Evolutionary conservation across 2,113 vertebrate genomes (phyloP), one percentile per base, ranked within the genome.

Genomic region (Philantomba maxwellii): DNA sequence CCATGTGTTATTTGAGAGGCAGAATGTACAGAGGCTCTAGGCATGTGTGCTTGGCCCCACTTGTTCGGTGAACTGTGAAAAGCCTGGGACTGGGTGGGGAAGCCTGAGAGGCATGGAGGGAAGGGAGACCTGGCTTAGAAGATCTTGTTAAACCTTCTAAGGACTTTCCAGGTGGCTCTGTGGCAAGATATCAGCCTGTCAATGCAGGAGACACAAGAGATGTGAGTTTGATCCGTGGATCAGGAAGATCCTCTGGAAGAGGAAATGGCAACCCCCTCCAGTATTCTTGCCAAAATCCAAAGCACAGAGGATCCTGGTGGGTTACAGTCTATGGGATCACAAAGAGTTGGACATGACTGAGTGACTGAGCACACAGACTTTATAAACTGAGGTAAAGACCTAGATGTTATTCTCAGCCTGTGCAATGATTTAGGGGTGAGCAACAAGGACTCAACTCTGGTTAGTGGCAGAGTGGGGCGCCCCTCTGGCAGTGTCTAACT

Each of bases 401-500:
- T 55, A 4, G 45, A 2, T 51, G 78, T 93, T 75, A 58, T 58
- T 39, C 39, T 88, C 55, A 53, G 25, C 7, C 12, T 66, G 25
- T 19, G 75, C 62, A n/a, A 33, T 25, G 60, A 12, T 39, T n/a
- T 25, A 53, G 47, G 53, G 45, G 51, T 33, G 53, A 49, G 21
- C 28, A 5, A 17, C 53, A 43, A 26, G 16, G 19, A 53, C 33
- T 53, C 45, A 47, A 2, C 3, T 14, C 16, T 7, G 14, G 57
- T 45, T 1, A 0, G 28, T 58, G 91, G 83, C 17, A 28, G 6
- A 17, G 8, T 55, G 30, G 39, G 51, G 21, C 1, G 1, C n/a
- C 15, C 3, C 70, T 36, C 13, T 47, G 39, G 70, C n/a, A 10
- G 47, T 10, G 9, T 0, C 1, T 5, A 2, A 5, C 28, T 43